A percentile compares a stretch with the other conserved stretches of the same genome.
Conservation (phyloP, 2,797 vertebrate genomes). For the Denticeps clupeoides region DNA sequence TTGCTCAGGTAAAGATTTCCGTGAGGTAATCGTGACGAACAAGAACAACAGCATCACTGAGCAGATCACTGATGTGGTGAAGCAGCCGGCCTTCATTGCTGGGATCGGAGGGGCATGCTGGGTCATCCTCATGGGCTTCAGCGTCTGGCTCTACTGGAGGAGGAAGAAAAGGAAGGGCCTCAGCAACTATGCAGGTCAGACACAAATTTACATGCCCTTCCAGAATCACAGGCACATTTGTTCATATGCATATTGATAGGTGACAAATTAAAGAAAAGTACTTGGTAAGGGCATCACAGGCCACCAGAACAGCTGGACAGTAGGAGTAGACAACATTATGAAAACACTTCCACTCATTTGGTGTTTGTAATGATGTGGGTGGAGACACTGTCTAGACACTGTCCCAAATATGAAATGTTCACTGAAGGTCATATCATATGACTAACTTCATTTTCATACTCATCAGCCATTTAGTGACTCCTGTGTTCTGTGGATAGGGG, state of each 20-base stretch:
- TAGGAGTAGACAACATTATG: no score
- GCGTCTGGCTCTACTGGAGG: slow-evolving; percentile 98
- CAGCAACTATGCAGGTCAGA: slow-evolving; percentile 97
- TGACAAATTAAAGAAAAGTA: no score
- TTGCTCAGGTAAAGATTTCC: slow-evolving; percentile 73
- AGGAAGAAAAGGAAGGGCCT: slow-evolving; percentile 99
- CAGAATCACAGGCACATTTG: neutral
- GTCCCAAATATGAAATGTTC: no score
- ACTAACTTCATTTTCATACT: no score
- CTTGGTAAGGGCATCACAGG: no score
- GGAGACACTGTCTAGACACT: no score
- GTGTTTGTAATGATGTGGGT: no score
- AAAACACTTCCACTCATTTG: no score
- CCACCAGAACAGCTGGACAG: no score
- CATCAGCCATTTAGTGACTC: no score
- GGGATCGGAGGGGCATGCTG: slow-evolving; percentile 97
- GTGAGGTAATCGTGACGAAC: slow-evolving; percentile 92
- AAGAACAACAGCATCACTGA: slow-evolving; percentile 96
- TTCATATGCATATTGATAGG: slow-evolving; percentile 6
- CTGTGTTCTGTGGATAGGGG: no score
- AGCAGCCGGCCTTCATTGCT: slow-evolving; percentile 96
- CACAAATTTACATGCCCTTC: neutral
- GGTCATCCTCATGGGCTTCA: slow-evolving; percentile 99
- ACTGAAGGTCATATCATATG: no score
- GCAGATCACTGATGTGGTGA: slow-evolving; percentile 97